phyloP scores from a whole-genome alignment of 1,140 invertebrate genomes.

The Eriocheir sinensis region DNA sequence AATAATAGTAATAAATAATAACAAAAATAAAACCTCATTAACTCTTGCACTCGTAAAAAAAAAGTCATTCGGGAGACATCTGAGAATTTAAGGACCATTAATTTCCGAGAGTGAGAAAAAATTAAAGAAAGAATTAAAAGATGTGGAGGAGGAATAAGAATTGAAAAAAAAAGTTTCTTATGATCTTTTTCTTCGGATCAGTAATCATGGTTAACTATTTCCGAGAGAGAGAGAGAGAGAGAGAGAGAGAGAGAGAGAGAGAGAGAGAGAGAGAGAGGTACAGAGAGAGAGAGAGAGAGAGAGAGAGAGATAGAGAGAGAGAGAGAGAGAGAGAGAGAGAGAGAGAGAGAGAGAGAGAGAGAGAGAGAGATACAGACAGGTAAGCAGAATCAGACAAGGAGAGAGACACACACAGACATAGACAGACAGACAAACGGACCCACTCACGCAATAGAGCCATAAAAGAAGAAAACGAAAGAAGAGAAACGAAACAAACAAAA shows the following conservation, averaged over 20 bases:
- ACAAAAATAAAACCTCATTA: neutral
- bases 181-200: neutral
- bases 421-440: no score
- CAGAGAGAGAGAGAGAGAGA: constrained; percentile 27
- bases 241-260: neutral
- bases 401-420: no score
- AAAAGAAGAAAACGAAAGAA: no score
- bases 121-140: neutral
- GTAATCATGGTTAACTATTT: neutral
- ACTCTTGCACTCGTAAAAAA: no score
- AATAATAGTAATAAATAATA: neutral
- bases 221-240: neutral
- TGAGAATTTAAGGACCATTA: neutral
- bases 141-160: neutral
- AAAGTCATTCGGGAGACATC: no score
- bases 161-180: neutral
- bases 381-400: no score
- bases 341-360: neutral
- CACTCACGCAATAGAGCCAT: no score
- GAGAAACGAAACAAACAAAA: no score
- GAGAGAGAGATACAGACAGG: no score
- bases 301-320: neutral
- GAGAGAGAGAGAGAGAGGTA: neutral
- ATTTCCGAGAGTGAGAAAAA: neutral
- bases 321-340: neutral